These are phyloP conservation scores for Hydrolagus colliei DNA, from an alignment of 2,797 vertebrate genomes.

Conservation along the genomic window DNA sequence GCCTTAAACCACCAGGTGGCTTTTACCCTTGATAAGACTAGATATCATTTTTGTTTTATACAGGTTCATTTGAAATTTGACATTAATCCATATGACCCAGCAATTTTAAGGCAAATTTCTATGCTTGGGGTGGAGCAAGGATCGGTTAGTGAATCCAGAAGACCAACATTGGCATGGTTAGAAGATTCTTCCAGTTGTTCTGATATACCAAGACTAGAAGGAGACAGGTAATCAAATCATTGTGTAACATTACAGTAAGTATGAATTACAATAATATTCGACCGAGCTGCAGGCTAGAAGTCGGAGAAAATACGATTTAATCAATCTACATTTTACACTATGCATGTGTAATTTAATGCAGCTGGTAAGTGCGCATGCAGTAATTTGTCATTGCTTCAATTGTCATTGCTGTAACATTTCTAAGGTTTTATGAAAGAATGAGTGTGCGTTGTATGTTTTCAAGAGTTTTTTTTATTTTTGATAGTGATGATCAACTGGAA, in stretches of 20 bases:
- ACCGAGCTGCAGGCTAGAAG: no score
- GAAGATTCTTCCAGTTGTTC: slow-evolving; percentile 92
- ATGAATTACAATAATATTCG: no score
- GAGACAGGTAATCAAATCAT: slow-evolving; percentile 75
- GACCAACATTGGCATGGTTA: slow-evolving; percentile 88
- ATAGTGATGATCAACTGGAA: slow-evolving; percentile 91
- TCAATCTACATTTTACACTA: no score
- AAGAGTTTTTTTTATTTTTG: slow-evolving; percentile 37
- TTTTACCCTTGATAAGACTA: neutral
- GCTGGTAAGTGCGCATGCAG: no score
- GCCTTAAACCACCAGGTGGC: neutral
- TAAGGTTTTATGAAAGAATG: neutral
- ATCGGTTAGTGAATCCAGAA: slow-evolving; percentile 73
- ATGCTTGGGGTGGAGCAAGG: slow-evolving; percentile 74
- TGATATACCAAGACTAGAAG: slow-evolving; percentile 94
- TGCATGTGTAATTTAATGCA: no score
- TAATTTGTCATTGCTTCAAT: neutral
- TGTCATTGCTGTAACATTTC: neutral
- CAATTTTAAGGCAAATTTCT: slow-evolving; percentile 84
- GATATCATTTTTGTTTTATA: slow-evolving; percentile 38
- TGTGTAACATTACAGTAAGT: neutral
- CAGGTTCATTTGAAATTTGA: slow-evolving; percentile 98
- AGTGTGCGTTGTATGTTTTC: neutral
- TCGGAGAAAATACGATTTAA: no score
- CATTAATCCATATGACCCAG: slow-evolving; percentile 91